phyloP scores from a whole-genome alignment of 2,888 invertebrate genomes.

The Protophormia terraenovae region DNA sequence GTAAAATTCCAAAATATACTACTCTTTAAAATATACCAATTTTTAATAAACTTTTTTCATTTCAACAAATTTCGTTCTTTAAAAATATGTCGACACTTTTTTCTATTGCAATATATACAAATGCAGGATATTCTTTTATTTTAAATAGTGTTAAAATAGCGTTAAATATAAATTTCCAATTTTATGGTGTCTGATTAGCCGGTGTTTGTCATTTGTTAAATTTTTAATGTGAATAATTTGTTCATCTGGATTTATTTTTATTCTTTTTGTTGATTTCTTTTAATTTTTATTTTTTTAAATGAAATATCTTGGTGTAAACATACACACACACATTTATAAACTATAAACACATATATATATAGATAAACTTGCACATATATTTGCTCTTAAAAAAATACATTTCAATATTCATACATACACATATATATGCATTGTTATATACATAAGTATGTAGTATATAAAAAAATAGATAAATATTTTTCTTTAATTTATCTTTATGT shows the following conservation, averaged over 20 bases:
- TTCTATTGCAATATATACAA: too few relatives aligned
- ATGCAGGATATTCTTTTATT: too few relatives aligned
- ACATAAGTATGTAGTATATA: background rate
- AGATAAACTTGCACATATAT: too few relatives aligned
- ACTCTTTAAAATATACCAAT: too few relatives aligned
- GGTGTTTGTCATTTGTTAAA: background rate
- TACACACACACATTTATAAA: too few relatives aligned
- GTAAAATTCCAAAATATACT: too few relatives aligned
- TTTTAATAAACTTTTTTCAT: too few relatives aligned
- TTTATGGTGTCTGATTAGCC: background rate
- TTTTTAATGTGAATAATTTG: background rate
- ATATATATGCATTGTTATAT: background rate
- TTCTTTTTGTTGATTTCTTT: slow-evolving; percentile 26
- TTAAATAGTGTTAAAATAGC: too few relatives aligned
- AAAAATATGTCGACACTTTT: too few relatives aligned
- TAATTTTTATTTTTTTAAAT: slow-evolving; percentile 13
- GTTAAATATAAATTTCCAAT: background rate
- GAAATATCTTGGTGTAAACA: background rate
- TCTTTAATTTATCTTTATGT: slow-evolving; percentile 15
- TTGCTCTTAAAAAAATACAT: too few relatives aligned
- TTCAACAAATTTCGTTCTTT: too few relatives aligned
- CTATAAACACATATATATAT: too few relatives aligned
- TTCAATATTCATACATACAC: background rate
- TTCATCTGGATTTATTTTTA: slow-evolving; percentile 29
- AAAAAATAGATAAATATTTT: slow-evolving; percentile 4